phyloP scores from a whole-genome alignment of 2,797 vertebrate species.

The Meda fulgida region DNA sequence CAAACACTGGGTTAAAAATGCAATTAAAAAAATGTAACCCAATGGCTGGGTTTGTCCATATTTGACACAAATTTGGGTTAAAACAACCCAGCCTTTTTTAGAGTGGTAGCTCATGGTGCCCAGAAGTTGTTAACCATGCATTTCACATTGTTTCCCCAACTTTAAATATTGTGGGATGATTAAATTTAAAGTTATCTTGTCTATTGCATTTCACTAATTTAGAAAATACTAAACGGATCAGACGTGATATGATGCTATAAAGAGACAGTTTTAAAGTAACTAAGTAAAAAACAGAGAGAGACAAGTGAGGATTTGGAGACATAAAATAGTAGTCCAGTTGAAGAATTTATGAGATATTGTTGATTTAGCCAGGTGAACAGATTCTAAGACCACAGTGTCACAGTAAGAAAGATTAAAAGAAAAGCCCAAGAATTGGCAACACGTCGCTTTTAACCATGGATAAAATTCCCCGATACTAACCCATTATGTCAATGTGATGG shows the following conservation, averaged over 20 bases:
- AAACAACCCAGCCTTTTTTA: too few species aligned
- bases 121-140: too few species aligned
- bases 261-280: background rate
- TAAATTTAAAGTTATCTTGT: too few species aligned
- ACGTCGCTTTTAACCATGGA: background rate
- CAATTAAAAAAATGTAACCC: too few species aligned
- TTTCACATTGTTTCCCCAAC: too few species aligned
- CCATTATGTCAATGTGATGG: background rate
- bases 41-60: too few species aligned
- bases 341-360: background rate
- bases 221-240: background rate
- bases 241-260: background rate
- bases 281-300: background rate
- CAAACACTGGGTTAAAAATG: too few species aligned
- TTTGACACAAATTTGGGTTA: too few species aligned
- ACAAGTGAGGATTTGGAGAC: background rate
- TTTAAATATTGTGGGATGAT: too few species aligned
- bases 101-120: too few species aligned
- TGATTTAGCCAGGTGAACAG: background rate
- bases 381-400: background rate
- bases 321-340: background rate
- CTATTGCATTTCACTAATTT: background rate
- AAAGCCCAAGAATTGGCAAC: background rate
- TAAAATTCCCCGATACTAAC: background rate
- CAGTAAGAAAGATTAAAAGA: background rate